Base-by-base conservation (phyloP, 2,888 invertebrate species). In the Phalangium opilio region DNA sequence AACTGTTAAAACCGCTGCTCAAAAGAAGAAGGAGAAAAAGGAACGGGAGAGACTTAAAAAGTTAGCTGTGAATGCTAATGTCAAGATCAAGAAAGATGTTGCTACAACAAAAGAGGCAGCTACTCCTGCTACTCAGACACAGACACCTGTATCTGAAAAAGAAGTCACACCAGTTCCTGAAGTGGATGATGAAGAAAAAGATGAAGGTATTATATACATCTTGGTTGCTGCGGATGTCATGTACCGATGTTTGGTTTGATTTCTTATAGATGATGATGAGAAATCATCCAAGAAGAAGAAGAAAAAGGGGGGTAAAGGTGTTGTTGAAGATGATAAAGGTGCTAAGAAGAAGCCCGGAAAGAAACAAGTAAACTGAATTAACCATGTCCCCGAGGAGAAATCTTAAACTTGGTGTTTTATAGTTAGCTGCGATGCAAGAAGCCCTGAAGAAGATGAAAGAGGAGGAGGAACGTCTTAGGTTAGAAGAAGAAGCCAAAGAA, bases 351-450 rank as follows among this genome's bases (percentile, higher is more conserved):
- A 85, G 14, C 83, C 86, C 45, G 81, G 83, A 12, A 85, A 83
- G 59, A 83, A 83, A 61, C 78, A 55, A 51, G 57, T 53, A 50
- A n/a, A 38, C 27, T 8, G 18, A 19, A 21, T 32, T 15, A 42
- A 33, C 14, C 42, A 51, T 44, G 48, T 47, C n/a, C 53, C 51
- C 8, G 38, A 42, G 11, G 48, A 46, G 35, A 45, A 44, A 21
- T 20, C 32, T 12, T 19, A 17, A 17, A 19, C 49, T 17, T 47
- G 33, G 5, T 40, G 21, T 20, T 46, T 40, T 27, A n/a, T n/a
- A 83, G 50, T 79, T 91, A 54, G 83, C 83, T 50, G 85, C 86
- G 19, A 89, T 90, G 84, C 86, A 89, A 67, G 89, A 89, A 66
- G 81, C 83, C 15, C 49, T 60, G 20, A 55, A 51, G 34, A 55